Base-by-base conservation (phyloP, 1,140 invertebrate genomes). In the Drosophila pectinifera region DNA sequence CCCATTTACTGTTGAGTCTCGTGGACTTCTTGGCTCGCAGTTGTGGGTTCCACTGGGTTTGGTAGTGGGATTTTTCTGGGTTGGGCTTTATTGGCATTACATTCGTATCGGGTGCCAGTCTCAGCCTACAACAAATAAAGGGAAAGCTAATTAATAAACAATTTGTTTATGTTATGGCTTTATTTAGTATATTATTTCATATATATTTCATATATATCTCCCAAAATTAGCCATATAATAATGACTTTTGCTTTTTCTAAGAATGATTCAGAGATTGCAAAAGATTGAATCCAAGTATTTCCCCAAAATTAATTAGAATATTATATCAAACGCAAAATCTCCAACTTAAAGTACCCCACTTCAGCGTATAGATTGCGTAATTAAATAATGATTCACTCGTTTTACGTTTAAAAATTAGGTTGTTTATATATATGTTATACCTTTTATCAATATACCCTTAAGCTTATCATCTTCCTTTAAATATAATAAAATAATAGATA, bases 21-120 rank as follows among this genome's bases (percentile, higher is more conserved):
- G 20, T 62, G 39, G 57, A 62, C 62, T 64, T 64, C 39, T 64
- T 64, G 62, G 62, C 62, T 36, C 28, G 57, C 62, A 14, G 45
- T 20, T 11, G 58, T 46, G 28, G 41, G 8, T 36, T 16, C 24
- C 20, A 34, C 10, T 56, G 36, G 24, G 20, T 18, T 51, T 16
- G 2, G 18, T 3, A 22, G 22, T 41, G 6, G 14, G 2, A 7
- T 14, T 51, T 34, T 31, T 5, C 18, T 28, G 39, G 61, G 61
- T 45, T 46, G 57, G 62, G 58, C 41, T 34, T 34, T 11, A 18
- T 57, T 62, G 58, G 34, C 51, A 57, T 14, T 38, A 14, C 4
- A 34, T 43, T 43, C 18, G 16, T 18, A 11, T 54, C 13, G 55
- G 11, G 24, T 20, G 13, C 7, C 14, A n/a, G 49, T n/a, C 16